Evolutionary conservation across 2,113 vertebrate species (phyloP).

Genomic region (Amphiprion percula): DNA sequence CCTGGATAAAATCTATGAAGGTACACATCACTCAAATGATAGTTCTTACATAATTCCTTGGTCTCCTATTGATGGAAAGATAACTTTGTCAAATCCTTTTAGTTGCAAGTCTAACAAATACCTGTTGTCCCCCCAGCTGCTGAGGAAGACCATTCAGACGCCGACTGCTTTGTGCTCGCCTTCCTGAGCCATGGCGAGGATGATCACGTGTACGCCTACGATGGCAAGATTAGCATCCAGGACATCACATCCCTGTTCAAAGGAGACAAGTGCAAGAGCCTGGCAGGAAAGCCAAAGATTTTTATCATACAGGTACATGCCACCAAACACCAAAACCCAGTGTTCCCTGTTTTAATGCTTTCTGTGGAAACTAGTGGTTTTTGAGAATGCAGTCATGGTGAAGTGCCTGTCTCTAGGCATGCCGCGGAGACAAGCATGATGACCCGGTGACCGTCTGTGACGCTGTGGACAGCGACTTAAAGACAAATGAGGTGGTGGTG

Average conservation of each 20-base stretch:
- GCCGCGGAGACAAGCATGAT: conserved; percentile 91
- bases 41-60: neutral
- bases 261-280: conserved; percentile 90
- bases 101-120: neutral
- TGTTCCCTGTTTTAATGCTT: neutral
- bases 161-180: conserved; percentile 92
- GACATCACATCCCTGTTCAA: conserved; percentile 88
- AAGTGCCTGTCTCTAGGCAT: conserved; percentile 83
- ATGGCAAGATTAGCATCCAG: conserved; percentile 88
- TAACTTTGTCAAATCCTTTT: neutral
- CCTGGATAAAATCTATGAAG: conserved; percentile 81
- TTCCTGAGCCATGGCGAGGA: conserved; percentile 95
- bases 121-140: conserved; percentile 82
- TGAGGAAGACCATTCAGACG: conserved; percentile 82
- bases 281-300: conserved; percentile 97
- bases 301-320: conserved; percentile 93
- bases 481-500: conserved; percentile 83
- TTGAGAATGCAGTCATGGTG: too few relatives aligned
- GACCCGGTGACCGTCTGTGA: conserved; percentile 85
- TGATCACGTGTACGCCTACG: conserved; percentile 87
- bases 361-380: neutral
- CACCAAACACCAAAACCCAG: too few relatives aligned
- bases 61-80: neutral
- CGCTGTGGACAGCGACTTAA: conserved; percentile 71
- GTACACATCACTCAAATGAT: conserved; percentile 66